Percentiles rank a stretch among this genome's conserved stretches.
These are phyloP conservation scores for Ctenosaura bakeri DNA, from an alignment of 2,797 vertebrate species.

Conservation along the genomic window DNA sequence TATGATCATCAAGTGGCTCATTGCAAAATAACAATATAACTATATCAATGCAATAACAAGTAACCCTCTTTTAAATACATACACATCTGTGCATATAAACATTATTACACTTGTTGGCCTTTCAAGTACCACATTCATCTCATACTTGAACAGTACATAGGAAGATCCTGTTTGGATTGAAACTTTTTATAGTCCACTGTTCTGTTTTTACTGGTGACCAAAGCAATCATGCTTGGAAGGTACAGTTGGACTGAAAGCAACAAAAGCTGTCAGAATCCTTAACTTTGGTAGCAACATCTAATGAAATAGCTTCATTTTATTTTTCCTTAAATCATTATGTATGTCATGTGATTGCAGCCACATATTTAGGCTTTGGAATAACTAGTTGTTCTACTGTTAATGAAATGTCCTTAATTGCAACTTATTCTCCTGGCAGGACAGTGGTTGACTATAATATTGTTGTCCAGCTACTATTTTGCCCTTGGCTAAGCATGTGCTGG, in stretches of 20 bases:
- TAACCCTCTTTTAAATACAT: not conserved
- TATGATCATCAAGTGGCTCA: no score
- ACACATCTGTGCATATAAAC: not conserved
- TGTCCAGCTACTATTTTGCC: not conserved
- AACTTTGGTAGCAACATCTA: not conserved
- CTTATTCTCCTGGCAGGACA: constrained; percentile 33
- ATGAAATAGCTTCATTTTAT: not conserved
- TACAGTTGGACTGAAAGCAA: not conserved
- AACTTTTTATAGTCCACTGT: not conserved
- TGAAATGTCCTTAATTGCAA: constrained; percentile 51
- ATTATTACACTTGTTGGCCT: not conserved
- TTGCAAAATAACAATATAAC: not conserved
- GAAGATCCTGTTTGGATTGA: constrained; percentile 19
- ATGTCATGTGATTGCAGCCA: not conserved
- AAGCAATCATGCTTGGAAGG: not conserved
- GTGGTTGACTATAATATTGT: constrained; percentile 10
- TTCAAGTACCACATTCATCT: not conserved
- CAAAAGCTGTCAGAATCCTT: not conserved
- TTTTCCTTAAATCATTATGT: not conserved
- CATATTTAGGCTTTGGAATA: not conserved
- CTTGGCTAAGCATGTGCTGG: not conserved
- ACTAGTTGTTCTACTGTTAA: not conserved
- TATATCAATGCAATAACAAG: not conserved
- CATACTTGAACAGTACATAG: not conserved
- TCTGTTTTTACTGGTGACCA: not conserved